These are phyloP conservation scores for Philopedon plagiatum DNA, from an alignment of 2,888 invertebrate species.

Conservation along the genomic window DNA sequence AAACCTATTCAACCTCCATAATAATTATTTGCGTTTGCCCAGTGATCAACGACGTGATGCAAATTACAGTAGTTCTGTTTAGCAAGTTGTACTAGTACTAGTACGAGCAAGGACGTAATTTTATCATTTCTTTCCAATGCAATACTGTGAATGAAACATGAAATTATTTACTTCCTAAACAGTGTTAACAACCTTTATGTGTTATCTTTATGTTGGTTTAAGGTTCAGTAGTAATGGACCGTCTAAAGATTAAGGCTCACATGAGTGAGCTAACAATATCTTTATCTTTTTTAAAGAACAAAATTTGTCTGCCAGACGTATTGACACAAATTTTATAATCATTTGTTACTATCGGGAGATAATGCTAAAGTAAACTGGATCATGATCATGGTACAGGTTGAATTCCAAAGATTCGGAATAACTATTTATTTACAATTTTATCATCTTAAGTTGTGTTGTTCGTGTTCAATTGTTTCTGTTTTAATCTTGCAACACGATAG, in stretches of 20 bases:
- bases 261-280: neutral
- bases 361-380: neutral
- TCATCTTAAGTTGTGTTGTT: neutral
- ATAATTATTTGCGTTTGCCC: no score
- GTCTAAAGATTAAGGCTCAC: neutral
- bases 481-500: no score
- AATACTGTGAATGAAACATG: no score
- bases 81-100: no score
- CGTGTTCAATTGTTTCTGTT: neutral
- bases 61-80: no score
- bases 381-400: neutral
- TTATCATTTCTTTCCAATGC: neutral
- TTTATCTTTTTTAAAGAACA: no score
- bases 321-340: neutral
- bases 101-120: no score
- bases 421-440: neutral
- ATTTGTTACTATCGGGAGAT: neutral
- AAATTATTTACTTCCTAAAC: neutral
- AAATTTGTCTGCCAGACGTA: neutral
- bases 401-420: neutral
- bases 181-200: neutral
- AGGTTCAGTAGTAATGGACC: neutral
- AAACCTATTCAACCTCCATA: no score
- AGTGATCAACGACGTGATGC: no score
- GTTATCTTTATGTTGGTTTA: constrained; percentile 5